Evolutionary conservation across 2,113 vertebrate genomes (phyloP).

Genomic region (Cinclus cinclus): DNA sequence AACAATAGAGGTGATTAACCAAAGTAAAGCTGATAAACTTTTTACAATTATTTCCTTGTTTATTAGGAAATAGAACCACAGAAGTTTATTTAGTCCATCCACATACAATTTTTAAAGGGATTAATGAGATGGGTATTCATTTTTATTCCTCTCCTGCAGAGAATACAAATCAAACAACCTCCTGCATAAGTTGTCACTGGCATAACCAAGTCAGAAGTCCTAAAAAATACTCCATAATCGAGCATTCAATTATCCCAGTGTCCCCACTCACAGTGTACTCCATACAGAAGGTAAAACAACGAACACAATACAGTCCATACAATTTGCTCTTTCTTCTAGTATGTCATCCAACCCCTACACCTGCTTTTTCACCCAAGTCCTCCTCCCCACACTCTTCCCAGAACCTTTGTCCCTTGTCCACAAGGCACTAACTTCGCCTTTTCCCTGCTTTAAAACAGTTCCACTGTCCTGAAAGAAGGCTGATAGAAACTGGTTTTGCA

Average conservation of each 20-base stretch:
- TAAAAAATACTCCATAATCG: not conserved
- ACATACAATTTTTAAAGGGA: not conserved
- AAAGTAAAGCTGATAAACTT: conserved; percentile 52
- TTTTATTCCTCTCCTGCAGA: not conserved
- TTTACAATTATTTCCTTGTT: conserved; percentile 19
- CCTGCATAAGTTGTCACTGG: not conserved
- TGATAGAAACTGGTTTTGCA: not conserved
- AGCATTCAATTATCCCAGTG: not conserved
- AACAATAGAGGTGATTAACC: conserved; percentile 51
- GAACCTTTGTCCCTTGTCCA: not conserved
- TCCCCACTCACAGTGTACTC: not conserved
- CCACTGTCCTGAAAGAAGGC: not conserved
- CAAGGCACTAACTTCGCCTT: not conserved
- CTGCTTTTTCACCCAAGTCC: not conserved
- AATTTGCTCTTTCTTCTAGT: not conserved
- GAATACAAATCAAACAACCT: not conserved
- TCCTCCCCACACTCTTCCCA: not conserved
- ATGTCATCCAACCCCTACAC: not conserved
- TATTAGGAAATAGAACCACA: conserved; percentile 44
- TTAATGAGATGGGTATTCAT: not conserved
- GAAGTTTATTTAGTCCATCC: conserved; percentile 14
- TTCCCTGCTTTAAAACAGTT: not conserved
- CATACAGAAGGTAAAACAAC: not conserved
- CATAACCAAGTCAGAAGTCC: not conserved
- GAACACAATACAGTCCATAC: not conserved